These are phyloP conservation scores for Gymnodraco acuticeps DNA, from an alignment of 2,797 vertebrate species.

Conservation along the genomic window DNA sequence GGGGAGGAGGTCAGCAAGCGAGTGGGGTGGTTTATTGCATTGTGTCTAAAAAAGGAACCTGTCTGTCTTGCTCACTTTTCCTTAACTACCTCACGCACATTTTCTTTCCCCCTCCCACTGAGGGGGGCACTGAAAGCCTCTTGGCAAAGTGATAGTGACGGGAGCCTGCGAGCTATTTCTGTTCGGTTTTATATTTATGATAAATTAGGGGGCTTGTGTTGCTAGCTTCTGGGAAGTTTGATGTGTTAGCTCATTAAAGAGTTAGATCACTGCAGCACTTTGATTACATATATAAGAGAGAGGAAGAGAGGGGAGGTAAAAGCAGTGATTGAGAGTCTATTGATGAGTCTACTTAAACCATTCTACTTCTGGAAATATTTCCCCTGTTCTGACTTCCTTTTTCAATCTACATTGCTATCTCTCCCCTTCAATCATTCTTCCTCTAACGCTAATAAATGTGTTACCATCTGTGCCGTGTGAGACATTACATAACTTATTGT, in stretches of 20 bases:
- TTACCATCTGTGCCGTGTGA: conserved; percentile 40
- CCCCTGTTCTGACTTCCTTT: conserved; percentile 11
- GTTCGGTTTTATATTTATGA: conserved; percentile 71
- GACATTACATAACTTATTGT: conserved; percentile 45
- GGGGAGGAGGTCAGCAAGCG: conserved; percentile 4
- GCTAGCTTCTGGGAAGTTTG: conserved; percentile 39
- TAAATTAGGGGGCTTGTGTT: conserved; percentile 52
- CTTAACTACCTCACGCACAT: conserved; percentile 24
- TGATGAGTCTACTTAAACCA: conserved; percentile 49
- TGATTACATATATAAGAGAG: conserved; percentile 22
- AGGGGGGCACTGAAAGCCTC: conserved; percentile 30
- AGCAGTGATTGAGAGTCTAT: conserved; percentile 52
- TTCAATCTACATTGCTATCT: background rate
- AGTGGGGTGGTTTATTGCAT: conserved; percentile 53
- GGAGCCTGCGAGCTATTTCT: conserved; percentile 63
- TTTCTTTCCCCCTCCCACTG: background rate
- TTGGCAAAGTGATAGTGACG: conserved; percentile 40
- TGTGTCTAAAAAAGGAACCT: conserved; percentile 63
- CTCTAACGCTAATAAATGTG: conserved; percentile 38
- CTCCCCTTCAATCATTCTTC: conserved; percentile 11
- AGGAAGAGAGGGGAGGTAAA: conserved; percentile 22
- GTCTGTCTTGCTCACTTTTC: conserved; percentile 62
- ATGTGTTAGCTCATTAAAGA: conserved; percentile 38
- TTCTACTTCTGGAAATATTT: conserved; percentile 32
- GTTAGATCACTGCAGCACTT: conserved; percentile 16